Base-by-base conservation (phyloP, 2,113 vertebrate genomes). In the Pseudorhombus dupliciocellatus region DNA sequence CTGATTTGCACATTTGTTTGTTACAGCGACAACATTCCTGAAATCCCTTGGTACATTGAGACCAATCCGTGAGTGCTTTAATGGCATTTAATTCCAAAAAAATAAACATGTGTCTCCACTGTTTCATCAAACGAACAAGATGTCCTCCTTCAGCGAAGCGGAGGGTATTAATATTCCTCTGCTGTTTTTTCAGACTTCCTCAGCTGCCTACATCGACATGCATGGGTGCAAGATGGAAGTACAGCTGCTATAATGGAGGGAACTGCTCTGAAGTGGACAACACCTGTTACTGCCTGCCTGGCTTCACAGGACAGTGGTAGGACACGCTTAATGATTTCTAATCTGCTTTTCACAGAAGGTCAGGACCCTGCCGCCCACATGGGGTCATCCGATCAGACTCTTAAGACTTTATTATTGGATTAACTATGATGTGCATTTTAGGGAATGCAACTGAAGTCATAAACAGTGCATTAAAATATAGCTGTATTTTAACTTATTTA, bases 201-300 rank as follows among this genome's bases (percentile, higher is more conserved):
- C 89, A 84, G 84, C 76, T 96, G 53, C 95, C 96, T 1, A 88
- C 90, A 0, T 89, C 93, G 0, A 70, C 91, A 26, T 98, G 97
- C 80, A 89, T 86, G 53, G 94, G 95, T 0, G 88, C 91, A 25
- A 92, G 87, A 55, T 90, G 90, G 87, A 95, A 96, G 68, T 94
- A 95, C 75, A 96, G 93, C 1, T 98, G 97, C 76, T 96, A 93
- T 83, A 95, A 96, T 21, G 94, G 94, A 0, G 95, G 96, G 68
- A 96, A 93, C 90, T 97, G 96, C 81, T 93, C 92, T 0, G 79
- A 92, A 61, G 48, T 77, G 0, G 68, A 73, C 20, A 61, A 88
- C 56, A 56, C 51, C 4, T 97, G 96, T 10, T 11, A 56, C 26
- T 96, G 96, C 84, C 71, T 80, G 54, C 86, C 94, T 0, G 96